Base-by-base conservation (phyloP, 2,113 vertebrate species). In the Cheilinus undulatus region DNA sequence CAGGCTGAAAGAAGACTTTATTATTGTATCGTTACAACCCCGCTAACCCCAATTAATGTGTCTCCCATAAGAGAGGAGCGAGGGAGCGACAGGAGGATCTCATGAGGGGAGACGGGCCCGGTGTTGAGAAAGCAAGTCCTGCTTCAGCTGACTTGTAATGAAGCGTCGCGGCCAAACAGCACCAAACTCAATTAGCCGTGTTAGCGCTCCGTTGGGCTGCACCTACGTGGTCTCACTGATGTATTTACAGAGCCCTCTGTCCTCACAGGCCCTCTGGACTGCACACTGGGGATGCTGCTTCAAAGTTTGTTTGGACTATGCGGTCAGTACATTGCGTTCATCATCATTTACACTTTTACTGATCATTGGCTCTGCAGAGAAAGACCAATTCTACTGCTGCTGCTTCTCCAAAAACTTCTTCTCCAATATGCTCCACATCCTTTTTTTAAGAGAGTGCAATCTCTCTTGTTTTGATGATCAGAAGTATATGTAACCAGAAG, bases 131-230 rank as follows among this genome's bases (percentile, higher is more conserved):
- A 38, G 40, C 30, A 8, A 19, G 12, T 57, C 54, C 36, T 40
- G 73, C 73, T 73, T 78, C 67, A 74, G 69, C 62, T 73, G 70
- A 70, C 36, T 22, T 53, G 64, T 69, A 82, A 86, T 85, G 62
- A 83, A 82, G 82, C 74, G 7, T 7, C 3, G 5, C 26, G 5
- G 64, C 49, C 70, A 79, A 78, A 80, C 70, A 65, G 49, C 58
- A 79, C 60, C 57, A 73, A 81, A 76, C 54, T 69, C 84, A 80
- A 82, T 86, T 83, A 82, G 49, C 58, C 36, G 9, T 68, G 45
- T 60, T 63, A 71, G 70, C 40, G 58, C 10, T 20, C 48, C 14
- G 20, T 69, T 68, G 65, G 28, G 64, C 59, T 42, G 53, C 30
- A 54, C 53, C 22, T 20, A 34, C 23, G 1, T 48, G 61, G 68